Conservation (phyloP, 53 echinoderm and acorn worm species). For the Crossaster papposus region DNA sequence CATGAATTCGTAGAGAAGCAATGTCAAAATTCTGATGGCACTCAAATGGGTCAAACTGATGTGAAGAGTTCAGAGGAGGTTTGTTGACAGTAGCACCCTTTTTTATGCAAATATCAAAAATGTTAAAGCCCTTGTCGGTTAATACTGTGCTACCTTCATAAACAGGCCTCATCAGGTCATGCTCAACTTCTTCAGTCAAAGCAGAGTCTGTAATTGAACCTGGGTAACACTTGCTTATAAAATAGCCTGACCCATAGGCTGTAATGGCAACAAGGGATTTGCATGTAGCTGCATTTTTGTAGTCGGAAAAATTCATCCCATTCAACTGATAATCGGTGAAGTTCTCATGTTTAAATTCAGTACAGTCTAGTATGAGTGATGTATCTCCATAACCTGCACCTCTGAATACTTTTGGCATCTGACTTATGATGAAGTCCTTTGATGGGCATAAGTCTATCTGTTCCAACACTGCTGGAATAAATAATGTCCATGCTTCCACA, state of each 20-base stretch:
- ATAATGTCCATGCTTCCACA: slow-evolving; percentile 29
- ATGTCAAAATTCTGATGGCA: slow-evolving; percentile 28
- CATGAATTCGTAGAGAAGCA: slow-evolving; percentile 11
- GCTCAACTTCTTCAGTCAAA: not conserved
- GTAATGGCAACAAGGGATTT: slow-evolving; percentile 37
- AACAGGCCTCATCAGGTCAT: slow-evolving; percentile 8
- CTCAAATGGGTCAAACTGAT: slow-evolving; percentile 6
- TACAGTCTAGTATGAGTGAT: slow-evolving; percentile 4
- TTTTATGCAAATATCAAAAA: not conserved
- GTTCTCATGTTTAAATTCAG: slow-evolving; percentile 34
- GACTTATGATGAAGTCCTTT: not conserved
- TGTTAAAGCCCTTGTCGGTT: not conserved
- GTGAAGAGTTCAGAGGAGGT: not conserved
- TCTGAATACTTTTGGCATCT: slow-evolving; percentile 23
- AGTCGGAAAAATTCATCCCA: slow-evolving; percentile 33
- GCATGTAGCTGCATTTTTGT: slow-evolving; percentile 39
- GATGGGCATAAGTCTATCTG: slow-evolving; percentile 25
- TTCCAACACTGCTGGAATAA: slow-evolving; percentile 23
- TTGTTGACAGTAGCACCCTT: slow-evolving; percentile 7
- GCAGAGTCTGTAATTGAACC: slow-evolving; percentile 12
- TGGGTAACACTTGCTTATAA: slow-evolving; percentile 19
- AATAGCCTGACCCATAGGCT: not conserved
- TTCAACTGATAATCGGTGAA: slow-evolving; percentile 32
- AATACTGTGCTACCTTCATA: slow-evolving; percentile 26
- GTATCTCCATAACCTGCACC: slow-evolving; percentile 33